Evolutionary conservation across 2,797 vertebrate species (phyloP).

Genomic region (Pagetopsis macropterus): DNA sequence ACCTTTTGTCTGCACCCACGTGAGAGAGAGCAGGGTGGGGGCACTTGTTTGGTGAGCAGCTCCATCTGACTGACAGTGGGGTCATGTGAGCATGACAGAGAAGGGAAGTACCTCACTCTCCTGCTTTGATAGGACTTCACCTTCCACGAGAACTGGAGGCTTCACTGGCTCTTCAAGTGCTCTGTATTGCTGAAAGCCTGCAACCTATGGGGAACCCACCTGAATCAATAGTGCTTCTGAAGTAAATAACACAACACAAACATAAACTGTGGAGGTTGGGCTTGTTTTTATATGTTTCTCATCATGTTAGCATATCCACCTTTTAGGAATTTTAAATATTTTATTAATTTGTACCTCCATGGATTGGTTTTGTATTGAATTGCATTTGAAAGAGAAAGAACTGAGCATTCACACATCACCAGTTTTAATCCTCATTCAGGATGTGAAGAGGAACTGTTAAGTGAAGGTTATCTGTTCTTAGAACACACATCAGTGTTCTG

Average conservation of each 20-base stretch:
- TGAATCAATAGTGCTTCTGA: conserved; percentile 41
- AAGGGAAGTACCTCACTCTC: conserved; percentile 50
- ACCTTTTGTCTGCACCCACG: conserved; percentile 62
- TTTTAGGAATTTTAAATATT: not conserved
- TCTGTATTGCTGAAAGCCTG: conserved; percentile 21
- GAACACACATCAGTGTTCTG: not conserved
- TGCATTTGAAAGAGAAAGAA: not conserved
- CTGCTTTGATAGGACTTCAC: conserved; percentile 62
- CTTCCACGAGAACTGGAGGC: conserved; percentile 22
- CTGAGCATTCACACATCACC: not conserved
- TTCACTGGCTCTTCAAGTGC: conserved; percentile 24
- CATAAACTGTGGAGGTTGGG: not conserved
- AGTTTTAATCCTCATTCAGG: not conserved
- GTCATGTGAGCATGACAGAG: conserved; percentile 68
- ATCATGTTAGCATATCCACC: not conserved
- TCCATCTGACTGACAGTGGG: conserved; percentile 75
- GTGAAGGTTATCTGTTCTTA: not conserved
- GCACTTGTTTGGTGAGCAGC: conserved; percentile 50
- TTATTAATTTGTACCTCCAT: not conserved
- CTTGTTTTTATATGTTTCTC: not conserved
- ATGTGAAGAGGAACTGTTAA: not conserved
- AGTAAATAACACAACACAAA: conserved; percentile 23
- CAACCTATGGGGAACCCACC: conserved; percentile 28
- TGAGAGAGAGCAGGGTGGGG: conserved; percentile 59
- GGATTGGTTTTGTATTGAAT: not conserved